phyloP scores from a whole-genome alignment of 2,888 invertebrate species.

The Nipponacmea schrenckii region DNA sequence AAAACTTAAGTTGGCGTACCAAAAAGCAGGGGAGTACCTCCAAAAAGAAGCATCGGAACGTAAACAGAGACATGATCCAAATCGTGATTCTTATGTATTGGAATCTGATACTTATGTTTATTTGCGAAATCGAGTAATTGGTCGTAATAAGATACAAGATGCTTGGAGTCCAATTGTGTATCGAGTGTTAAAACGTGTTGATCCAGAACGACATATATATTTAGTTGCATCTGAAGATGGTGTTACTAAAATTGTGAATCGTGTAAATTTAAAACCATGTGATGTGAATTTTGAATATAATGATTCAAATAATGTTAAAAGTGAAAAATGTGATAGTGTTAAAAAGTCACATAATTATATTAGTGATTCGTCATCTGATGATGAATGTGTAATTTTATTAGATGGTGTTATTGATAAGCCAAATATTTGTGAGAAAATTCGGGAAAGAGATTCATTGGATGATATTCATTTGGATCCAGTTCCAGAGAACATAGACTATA shows the following conservation, averaged over 20 bases:
- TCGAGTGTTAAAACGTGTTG: neutral
- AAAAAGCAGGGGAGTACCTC: neutral
- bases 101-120: neutral
- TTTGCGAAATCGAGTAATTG: slow-evolving; percentile 1
- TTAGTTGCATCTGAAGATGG: neutral
- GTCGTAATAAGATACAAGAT: neutral
- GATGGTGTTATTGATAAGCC: neutral
- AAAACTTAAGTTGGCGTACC: neutral
- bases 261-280: neutral
- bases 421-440: too few species aligned
- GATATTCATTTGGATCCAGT: neutral
- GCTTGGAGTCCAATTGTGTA: neutral
- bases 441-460: neutral
- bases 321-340: neutral
- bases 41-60: too few species aligned
- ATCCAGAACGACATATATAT: neutral
- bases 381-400: neutral
- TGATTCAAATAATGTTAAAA: neutral
- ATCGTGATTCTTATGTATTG: neutral
- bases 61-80: neutral
- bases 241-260: neutral
- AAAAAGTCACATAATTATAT: neutral
- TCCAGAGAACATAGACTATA: neutral
- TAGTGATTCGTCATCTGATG: neutral
- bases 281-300: neutral